Conservation (phyloP, 2,113 vertebrate species). For the Trogon melanurus region DNA sequence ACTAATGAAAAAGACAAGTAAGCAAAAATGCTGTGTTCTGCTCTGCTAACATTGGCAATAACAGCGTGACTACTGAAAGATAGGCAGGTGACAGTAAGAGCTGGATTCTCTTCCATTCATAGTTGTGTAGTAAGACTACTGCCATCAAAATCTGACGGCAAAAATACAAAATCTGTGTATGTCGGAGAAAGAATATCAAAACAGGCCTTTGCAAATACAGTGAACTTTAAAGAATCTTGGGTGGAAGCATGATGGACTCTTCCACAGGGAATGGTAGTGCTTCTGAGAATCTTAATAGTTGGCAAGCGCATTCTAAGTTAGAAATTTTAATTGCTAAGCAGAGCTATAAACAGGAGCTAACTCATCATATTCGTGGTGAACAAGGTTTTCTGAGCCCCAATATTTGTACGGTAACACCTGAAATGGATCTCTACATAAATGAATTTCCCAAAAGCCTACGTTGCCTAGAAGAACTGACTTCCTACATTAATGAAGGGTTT, state of each 20-base stretch:
- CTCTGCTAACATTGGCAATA: background rate
- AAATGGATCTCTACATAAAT: background rate
- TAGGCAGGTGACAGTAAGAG: background rate
- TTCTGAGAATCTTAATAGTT: background rate
- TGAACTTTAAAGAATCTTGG: background rate
- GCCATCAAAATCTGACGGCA: background rate
- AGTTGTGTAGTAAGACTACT: background rate
- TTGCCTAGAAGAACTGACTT: background rate
- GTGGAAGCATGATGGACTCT: background rate
- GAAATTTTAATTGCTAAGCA: background rate
- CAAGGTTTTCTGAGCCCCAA: background rate
- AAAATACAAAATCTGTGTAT: background rate
- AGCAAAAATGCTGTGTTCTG: background rate
- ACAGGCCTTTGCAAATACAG: background rate
- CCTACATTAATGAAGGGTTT: background rate
- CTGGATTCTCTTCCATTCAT: background rate
- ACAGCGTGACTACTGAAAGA: background rate
- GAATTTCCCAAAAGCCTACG: background rate
- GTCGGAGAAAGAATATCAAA: background rate
- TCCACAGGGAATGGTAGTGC: background rate
- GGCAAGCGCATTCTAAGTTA: background rate
- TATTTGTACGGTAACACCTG: background rate
- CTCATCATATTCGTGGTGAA: background rate
- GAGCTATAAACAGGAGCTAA: background rate
- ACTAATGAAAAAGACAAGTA: background rate